phyloP scores from a whole-genome alignment of 2,797 vertebrate species.

The Characodon lateralis region DNA sequence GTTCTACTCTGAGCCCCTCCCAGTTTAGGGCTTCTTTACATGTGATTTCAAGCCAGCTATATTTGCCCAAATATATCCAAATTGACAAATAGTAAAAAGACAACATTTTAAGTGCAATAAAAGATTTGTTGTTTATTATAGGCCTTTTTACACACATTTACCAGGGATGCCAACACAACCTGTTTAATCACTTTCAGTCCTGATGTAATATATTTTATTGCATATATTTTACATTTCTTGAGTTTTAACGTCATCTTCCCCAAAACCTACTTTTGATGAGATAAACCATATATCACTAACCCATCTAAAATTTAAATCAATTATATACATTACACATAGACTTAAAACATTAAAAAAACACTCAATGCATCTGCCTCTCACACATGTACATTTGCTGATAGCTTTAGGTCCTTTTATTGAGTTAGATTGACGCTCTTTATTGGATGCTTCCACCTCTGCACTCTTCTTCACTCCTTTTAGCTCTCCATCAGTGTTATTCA shows the following conservation, averaged over 20 bases:
- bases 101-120: background rate
- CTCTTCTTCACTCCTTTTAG: slow-evolving; percentile 18
- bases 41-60: background rate
- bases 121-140: background rate
- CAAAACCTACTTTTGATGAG: background rate
- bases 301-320: slow-evolving; percentile 10
- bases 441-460: slow-evolving; percentile 20
- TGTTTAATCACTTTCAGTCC: background rate
- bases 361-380: slow-evolving; percentile 4
- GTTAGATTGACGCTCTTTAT: slow-evolving; percentile 38
- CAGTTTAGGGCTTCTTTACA: background rate
- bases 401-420: slow-evolving; percentile 38
- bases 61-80: background rate
- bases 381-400: slow-evolving; percentile 13
- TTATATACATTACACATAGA: background rate
- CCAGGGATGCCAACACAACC: background rate
- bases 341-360: slow-evolving; percentile 26
- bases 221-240: background rate
- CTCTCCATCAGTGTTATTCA: slow-evolving; percentile 37
- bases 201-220: background rate
- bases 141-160: background rate
- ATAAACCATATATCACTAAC: background rate
- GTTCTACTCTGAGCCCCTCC: no score
- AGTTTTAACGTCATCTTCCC: background rate
- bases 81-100: background rate